Base-by-base conservation (phyloP, 2,113 vertebrate species). In the Rhinichthys klamathensis region DNA sequence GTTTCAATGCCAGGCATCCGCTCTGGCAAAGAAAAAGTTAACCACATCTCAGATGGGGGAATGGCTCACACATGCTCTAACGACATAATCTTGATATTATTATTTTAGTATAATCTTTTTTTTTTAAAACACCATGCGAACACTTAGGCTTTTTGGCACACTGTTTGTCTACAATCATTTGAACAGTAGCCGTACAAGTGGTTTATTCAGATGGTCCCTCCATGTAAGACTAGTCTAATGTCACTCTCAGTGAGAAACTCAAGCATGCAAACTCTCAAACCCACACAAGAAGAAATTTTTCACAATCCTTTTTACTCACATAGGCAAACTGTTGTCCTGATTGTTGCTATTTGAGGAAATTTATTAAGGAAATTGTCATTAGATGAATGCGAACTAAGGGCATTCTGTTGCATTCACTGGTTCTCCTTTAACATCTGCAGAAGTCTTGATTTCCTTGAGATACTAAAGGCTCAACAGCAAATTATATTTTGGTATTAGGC, bases 281-380 rank as follows among this genome's bases (percentile, higher is more conserved):
- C 75, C 73, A 83, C 87, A 88, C 82, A 84, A 21, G 49, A 92
- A 85, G 38, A 67, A 84, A 80, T 86, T 89, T 49, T n/a, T 73
- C 27, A 94, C 92, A 94, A 92, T 92, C 83, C 93, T 91, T 87
- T 85, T 95, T 97, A 97, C 96, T 97, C 96, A 97, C 96, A 95
- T 96, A 97, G 91, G 96, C 94, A 95, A 97, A 93, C 94, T 94
- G 94, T 82, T 95, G 94, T 92, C 96, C 96, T 95, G 96, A 93
- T 94, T 96, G 95, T 86, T 91, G 94, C 95, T 89, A 89, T 85
- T 88, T 61, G 80, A 84, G 84, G 93, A 70, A 82, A 82, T 82
- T 82, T 23, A 58, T 82, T 82, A 72, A 72, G 81, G 89, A 96
- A 89, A 93, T 95, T 63, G 91, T 90, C 85, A 94, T 85, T 86